Percentiles rank a stretch among this genome's conserved stretches.
These are phyloP conservation scores for Euzetes globulus DNA, from an alignment of 2,888 invertebrate species.

Conservation along the genomic window DNA sequence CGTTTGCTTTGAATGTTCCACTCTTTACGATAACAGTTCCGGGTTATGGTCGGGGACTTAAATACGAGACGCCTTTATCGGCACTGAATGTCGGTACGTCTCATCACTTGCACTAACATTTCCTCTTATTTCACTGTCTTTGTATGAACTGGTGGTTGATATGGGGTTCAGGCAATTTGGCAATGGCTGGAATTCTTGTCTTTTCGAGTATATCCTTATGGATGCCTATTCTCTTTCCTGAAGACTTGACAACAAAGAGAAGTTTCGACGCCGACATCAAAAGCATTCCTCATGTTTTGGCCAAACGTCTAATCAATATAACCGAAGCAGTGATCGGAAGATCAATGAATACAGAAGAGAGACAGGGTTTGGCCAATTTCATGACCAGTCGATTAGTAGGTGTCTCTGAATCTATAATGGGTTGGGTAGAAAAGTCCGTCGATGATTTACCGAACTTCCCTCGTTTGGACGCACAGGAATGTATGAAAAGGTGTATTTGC, in stretches of 20 bases:
- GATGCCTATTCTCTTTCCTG: constrained; percentile 26
- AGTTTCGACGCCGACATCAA: background rate
- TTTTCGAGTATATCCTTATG: constrained; percentile 27
- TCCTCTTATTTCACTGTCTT: background rate
- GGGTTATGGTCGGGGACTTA: constrained; percentile 31
- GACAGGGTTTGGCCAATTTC: constrained; percentile 28
- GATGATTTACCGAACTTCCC: constrained; percentile 43
- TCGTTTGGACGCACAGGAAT: constrained; percentile 44
- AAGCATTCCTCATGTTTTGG: background rate
- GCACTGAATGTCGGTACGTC: constrained; percentile 29
- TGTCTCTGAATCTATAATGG: constrained; percentile 42
- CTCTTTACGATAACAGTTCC: constrained; percentile 36
- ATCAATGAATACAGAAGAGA: constrained; percentile 31
- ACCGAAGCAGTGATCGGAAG: constrained; percentile 22
- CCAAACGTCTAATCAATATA: background rate
- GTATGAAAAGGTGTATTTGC: constrained; percentile 45
- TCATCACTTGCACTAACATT: background rate
- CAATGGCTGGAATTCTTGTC: constrained; percentile 24
- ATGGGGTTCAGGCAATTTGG: constrained; percentile 25
- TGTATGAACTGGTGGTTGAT: background rate
- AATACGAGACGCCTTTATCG: constrained; percentile 17
- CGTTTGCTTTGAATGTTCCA: constrained; percentile 35
- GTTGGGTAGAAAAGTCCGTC: constrained; percentile 41
- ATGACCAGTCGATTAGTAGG: constrained; percentile 39
- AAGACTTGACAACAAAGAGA: background rate